Evolutionary conservation across 2,888 invertebrate species (phyloP).

Genomic region (Rhagonycha fulva): DNA sequence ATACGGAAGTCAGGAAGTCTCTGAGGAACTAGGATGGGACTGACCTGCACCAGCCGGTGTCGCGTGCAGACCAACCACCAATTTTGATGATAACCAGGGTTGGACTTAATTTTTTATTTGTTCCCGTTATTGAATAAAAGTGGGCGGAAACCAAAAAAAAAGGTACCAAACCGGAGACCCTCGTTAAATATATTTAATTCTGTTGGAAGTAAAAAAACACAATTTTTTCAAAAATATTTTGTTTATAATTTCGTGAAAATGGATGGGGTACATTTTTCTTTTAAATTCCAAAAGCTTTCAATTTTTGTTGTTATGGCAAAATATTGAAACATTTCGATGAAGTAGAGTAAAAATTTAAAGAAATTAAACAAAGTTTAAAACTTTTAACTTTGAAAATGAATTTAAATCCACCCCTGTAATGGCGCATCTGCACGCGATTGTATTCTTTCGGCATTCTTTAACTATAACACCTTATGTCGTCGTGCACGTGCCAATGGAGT

Average conservation of each 20-base stretch:
- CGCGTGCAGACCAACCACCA: constrained; percentile 48
- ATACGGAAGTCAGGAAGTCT: constrained; percentile 49
- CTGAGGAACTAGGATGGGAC: constrained; percentile 45
- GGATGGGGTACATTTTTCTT: too few species aligned
- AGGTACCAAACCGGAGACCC: not conserved
- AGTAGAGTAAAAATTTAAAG: not conserved
- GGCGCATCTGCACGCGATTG: constrained; percentile 41
- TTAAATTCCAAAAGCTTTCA: too few species aligned
- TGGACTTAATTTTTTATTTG: constrained; percentile 14
- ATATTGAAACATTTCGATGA: too few species aligned
- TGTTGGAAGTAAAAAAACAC: too few species aligned
- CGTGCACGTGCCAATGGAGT: constrained; percentile 44
- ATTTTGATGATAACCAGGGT: constrained; percentile 39
- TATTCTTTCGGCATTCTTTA: constrained; percentile 46
- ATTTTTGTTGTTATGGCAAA: not conserved
- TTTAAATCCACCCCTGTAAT: constrained; percentile 31
- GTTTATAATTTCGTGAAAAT: too few species aligned
- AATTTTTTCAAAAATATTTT: not conserved
- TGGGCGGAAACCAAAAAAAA: not conserved
- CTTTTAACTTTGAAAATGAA: not conserved
- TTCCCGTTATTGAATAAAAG: not conserved
- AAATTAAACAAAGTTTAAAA: too few species aligned
- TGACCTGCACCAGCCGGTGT: constrained; percentile 49
- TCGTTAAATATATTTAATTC: too few species aligned
- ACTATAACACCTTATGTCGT: constrained; percentile 48